Evolutionary conservation across 2,113 vertebrate species (phyloP), one percentile per base, ranked within the genome.

Genomic region (Phyllostomus discolor): DNA sequence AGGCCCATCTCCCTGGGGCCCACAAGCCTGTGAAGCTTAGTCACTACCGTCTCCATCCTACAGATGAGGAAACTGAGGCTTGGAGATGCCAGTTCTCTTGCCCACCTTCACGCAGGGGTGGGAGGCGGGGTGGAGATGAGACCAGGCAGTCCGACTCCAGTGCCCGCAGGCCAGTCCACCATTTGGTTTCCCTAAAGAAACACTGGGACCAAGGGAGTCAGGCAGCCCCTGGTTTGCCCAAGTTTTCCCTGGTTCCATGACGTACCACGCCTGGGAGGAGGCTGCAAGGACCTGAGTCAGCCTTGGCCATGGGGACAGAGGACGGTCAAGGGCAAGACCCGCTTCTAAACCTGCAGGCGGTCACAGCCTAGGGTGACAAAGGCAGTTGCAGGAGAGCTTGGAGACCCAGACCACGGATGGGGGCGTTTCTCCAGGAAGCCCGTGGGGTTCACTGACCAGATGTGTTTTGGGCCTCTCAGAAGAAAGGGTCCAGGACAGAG

Each of bases 201-300:
- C 22, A 11, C 28, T 0, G 5, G 2, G 24, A 10, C 12, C 43
- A 5, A 4, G 0, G 12, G 20, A 54, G 1, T 28, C 15, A 22
- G 64, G 54, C 0, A 2, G 62, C 31, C 5, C 24, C 31, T 76
- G 2, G 15, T 31, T 14, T 28, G 54, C 86, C 41, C 41, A 6
- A 10, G 22, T 17, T 50, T 24, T 69, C 67, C 67, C n/a, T 3
- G 17, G 22, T 17, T 85, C 35, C 3, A 7, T 82, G 38, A 41
- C n/a, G 24, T 16, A 14, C 4, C 24, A 26, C 31, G 52, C 72
- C 91, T 41, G 41, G 48, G 31, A 81, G 78, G 67, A n/a, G 81
- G 14, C 73, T 28, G 33, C 38, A 66, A 82, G 69, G 38, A 50
- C 46, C 35, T 22, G 48, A 46, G 5, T 41, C 62, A 73, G 82